Conservation (phyloP, 2,113 vertebrate species). For the Petromus typicus region DNA sequence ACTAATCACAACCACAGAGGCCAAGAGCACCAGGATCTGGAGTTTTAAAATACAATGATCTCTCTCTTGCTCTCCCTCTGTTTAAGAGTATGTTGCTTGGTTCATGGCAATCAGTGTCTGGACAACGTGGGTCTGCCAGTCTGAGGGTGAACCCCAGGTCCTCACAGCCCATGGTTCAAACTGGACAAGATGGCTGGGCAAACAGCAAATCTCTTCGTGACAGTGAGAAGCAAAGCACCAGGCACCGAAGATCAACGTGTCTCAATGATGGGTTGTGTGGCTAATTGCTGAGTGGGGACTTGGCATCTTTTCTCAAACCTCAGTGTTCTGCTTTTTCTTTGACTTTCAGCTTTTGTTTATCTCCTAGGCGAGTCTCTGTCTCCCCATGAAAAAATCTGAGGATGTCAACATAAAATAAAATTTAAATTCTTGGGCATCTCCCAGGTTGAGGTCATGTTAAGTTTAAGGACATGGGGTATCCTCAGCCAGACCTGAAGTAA, state of each 20-base stretch:
- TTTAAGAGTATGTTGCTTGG: not conserved
- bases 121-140: not conserved
- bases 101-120: not conserved
- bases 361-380: slow-evolving; percentile 20
- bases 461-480: not conserved
- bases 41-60: not conserved
- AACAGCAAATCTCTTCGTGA: not conserved
- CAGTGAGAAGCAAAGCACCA: not conserved
- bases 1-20: not conserved
- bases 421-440: slow-evolving; percentile 3
- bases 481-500: slow-evolving; percentile 9
- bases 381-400: not conserved
- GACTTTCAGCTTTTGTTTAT: not conserved
- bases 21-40: not conserved
- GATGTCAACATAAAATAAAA: slow-evolving; percentile 50
- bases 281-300: slow-evolving; percentile 16
- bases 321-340: not conserved
- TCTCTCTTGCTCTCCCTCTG: not conserved
- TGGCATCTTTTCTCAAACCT: slow-evolving; percentile 18
- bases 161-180: not conserved
- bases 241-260: not conserved
- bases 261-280: not conserved
- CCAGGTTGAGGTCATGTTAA: slow-evolving; percentile 7
- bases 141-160: not conserved
- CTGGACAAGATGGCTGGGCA: not conserved